Base-by-base conservation (phyloP, 1,140 invertebrate species). In the Cataglyphis hispanica region DNA sequence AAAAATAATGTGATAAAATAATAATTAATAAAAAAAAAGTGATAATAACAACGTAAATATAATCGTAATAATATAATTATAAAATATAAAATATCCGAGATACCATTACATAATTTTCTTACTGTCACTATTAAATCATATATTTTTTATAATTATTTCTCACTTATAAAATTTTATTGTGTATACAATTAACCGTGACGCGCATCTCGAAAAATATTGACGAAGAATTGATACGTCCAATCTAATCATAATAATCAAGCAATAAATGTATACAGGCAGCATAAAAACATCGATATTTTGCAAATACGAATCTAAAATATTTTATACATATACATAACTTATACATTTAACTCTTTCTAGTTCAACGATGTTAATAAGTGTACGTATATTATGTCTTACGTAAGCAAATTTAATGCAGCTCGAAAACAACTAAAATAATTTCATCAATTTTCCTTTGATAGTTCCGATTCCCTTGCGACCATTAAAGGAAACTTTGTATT, bases 331-430 rank as follows among this genome's bases (percentile, higher is more conserved):
- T 25, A n/a, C n/a, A n/a, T n/a, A n/a, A n/a, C n/a, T n/a, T n/a
- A n/a, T n/a, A n/a, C n/a, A 13, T 2, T 67, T 13, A 56, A 40
- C 6, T 34, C 11, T 80, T 69, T 80, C 7, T 34, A n/a, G 5
- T n/a, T 7, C 4, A 31, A 58, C 53, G 10, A 1, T 53, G 13
- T 67, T 16, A 56, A 67, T 19, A 37, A n/a, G 25, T 25, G n/a
- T 27, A 67, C 7, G 13, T 37, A 53, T 22, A 31, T 66, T 50
- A 25, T n/a, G 16, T n/a, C 46, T 80, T 81, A 70, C 64, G 25
- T 46, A 83, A 83, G 67, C 27, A 27, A 72, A 72, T 60, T 81
- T 53, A 43, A 19, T 60, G 50, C 25, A 40, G 19, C 25, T 19
- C 27, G 34, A 72, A 43, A 50, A 34, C 16, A 34, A 37, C 4